Conservation (phyloP, 30 jellyfish, hydroid and myxozoan species). For the Aurelia sp. region DNA sequence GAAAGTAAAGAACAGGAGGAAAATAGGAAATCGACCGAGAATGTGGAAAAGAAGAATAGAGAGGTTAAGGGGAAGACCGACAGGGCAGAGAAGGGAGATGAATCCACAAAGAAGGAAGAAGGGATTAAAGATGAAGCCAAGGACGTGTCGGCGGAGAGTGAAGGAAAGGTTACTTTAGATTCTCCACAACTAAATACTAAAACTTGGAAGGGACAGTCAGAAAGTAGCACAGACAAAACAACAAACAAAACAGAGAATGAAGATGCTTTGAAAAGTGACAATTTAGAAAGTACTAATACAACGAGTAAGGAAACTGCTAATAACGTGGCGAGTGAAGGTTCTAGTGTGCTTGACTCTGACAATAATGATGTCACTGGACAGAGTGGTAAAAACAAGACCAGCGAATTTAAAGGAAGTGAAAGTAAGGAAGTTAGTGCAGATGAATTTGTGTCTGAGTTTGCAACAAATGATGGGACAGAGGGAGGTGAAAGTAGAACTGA, state of each 20-base stretch:
- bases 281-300: too few relatives aligned
- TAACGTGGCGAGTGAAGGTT: too few relatives aligned
- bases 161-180: too few relatives aligned
- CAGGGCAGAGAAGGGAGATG: not conserved
- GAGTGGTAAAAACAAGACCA: not conserved
- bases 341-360: too few relatives aligned
- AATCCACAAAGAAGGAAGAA: constrained; percentile 6
- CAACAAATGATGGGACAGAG: not conserved
- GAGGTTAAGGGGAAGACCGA: not conserved
- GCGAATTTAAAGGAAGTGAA: not conserved
- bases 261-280: not conserved
- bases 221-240: not conserved
- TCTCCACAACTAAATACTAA: too few relatives aligned
- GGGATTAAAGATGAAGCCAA: not conserved
- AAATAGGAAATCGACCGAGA: constrained; percentile 15
- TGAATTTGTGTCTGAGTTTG: constrained; percentile 7
- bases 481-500: not conserved
- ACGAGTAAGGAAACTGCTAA: too few relatives aligned
- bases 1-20: constrained; percentile 26
- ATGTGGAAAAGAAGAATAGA: not conserved
- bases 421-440: not conserved
- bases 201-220: not conserved
- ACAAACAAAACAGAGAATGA: not conserved
- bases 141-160: not conserved
- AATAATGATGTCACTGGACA: not conserved